These are phyloP conservation scores for Cryptophagus acutangulus DNA, from an alignment of 2,888 invertebrate species.

Conservation along the genomic window DNA sequence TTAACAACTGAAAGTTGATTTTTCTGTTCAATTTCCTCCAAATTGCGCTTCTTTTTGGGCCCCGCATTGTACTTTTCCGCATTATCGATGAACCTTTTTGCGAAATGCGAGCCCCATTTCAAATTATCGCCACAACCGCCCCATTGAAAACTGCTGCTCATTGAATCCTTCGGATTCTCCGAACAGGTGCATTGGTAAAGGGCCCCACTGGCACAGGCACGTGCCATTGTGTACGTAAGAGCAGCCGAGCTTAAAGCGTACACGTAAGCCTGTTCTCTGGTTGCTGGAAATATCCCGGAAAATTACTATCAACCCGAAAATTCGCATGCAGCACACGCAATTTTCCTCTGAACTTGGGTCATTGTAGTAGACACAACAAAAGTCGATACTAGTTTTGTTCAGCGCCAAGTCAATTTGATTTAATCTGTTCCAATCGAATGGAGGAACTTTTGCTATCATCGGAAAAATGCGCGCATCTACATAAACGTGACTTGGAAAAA, in stretches of 20 bases:
- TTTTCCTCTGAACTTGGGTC: background rate
- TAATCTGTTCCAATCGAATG: conserved; percentile 7
- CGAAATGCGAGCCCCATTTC: conserved; percentile 66
- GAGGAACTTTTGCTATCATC: background rate
- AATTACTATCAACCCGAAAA: conserved; percentile 1
- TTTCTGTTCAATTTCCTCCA: conserved; percentile 43
- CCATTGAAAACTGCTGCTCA: conserved; percentile 71
- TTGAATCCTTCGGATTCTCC: conserved; percentile 52
- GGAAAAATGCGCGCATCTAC: conserved; percentile 2
- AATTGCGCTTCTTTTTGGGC: conserved; percentile 45
- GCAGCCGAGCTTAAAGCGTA: conserved; percentile 79
- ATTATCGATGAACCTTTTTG: conserved; percentile 66
- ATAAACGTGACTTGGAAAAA: background rate
- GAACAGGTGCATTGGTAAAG: conserved; percentile 77
- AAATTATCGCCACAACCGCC: conserved; percentile 82
- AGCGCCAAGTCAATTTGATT: conserved; percentile 3
- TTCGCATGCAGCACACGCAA: conserved; percentile 4
- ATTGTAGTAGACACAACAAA: conserved; percentile 5
- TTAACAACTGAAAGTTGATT: conserved; percentile 65
- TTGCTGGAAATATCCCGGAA: conserved; percentile 60
- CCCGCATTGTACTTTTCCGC: conserved; percentile 53
- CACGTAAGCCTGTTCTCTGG: conserved; percentile 80
- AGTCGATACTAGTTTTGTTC: background rate
- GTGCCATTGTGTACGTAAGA: conserved; percentile 68
- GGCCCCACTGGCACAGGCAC: conserved; percentile 72